Evolutionary conservation across 2,888 invertebrate genomes (phyloP).

Genomic region (Dolichopus griseipennis): DNA sequence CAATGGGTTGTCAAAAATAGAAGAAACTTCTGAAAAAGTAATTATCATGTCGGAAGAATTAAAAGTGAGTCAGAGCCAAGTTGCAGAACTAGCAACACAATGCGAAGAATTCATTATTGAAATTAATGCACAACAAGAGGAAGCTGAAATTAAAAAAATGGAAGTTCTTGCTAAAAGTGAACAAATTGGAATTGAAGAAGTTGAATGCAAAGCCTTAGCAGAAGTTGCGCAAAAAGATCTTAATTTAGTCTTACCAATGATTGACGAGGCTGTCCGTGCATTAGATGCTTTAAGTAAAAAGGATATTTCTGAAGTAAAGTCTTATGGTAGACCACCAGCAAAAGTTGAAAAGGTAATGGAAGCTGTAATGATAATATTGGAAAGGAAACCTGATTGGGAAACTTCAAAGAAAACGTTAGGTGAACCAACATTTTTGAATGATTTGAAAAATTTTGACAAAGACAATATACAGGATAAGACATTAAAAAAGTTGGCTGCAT

Average conservation of each 20-base stretch:
- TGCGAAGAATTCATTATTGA: constrained; percentile 79
- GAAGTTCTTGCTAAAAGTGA: constrained; percentile 62
- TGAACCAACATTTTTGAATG: constrained; percentile 67
- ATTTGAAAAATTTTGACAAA: constrained; percentile 76
- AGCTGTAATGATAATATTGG: constrained; percentile 73
- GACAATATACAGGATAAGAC: constrained; percentile 78
- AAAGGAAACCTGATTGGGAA: constrained; percentile 66
- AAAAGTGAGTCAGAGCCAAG: constrained; percentile 61
- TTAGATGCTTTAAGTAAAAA: constrained; percentile 74
- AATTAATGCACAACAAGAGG: constrained; percentile 69
- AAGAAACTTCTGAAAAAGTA: constrained; percentile 74
- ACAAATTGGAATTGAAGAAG: constrained; percentile 71
- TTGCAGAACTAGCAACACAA: constrained; percentile 66
- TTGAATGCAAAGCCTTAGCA: constrained; percentile 71
- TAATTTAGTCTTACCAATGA: constrained; percentile 75
- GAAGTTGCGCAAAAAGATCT: constrained; percentile 74
- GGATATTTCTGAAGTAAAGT: constrained; percentile 82
- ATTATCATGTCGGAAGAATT: constrained; percentile 76
- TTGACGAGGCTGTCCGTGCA: constrained; percentile 71
- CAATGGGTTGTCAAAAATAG: constrained; percentile 77
- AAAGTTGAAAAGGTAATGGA: constrained; percentile 87
- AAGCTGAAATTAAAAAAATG: constrained; percentile 74
- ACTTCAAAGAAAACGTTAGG: constrained; percentile 81
- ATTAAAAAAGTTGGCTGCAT: constrained; percentile 68
- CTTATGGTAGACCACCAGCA: constrained; percentile 76